Evolutionary conservation across 2,797 vertebrate genomes (phyloP).

Genomic region (Morelia viridis): DNA sequence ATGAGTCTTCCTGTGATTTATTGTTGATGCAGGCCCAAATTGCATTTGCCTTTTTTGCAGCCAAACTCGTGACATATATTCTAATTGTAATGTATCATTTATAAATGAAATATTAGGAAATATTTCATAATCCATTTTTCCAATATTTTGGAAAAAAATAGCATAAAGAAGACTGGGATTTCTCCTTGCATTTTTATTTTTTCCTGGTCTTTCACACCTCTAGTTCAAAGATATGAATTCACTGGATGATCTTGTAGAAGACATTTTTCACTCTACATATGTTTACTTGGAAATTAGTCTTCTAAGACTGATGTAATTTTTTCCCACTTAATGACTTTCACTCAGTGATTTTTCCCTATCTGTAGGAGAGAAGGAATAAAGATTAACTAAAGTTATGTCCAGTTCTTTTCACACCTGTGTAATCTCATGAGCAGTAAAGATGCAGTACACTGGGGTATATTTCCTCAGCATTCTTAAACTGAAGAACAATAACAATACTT

Average conservation of each 20-base stretch:
- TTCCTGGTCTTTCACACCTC: not conserved
- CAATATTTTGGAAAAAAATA: not conserved
- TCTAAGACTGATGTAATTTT: not conserved
- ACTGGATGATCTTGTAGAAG: not conserved
- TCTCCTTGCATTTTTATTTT: not conserved
- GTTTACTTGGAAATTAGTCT: not conserved
- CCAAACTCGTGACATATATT: not conserved
- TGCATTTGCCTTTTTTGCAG: not conserved
- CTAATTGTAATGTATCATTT: not conserved
- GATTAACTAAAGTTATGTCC: not conserved
- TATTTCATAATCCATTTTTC: not conserved
- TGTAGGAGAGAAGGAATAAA: not conserved
- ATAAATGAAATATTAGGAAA: not conserved
- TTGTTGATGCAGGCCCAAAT: not conserved
- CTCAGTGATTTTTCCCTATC: not conserved
- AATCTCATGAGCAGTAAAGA: not conserved
- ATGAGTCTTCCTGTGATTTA: not conserved
- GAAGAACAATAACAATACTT: not conserved
- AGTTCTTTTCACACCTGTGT: not conserved
- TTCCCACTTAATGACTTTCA: not conserved
- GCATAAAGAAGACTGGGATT: not conserved
- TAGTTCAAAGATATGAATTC: not conserved
- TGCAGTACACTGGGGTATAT: not conserved
- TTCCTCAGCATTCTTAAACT: slow-evolving; percentile 1
- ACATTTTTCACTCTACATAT: not conserved